Percentiles rank a stretch among this genome's conserved stretches.
These are phyloP conservation scores for Aelia acuminata DNA, from an alignment of 2,888 invertebrate species.

Conservation along the genomic window DNA sequence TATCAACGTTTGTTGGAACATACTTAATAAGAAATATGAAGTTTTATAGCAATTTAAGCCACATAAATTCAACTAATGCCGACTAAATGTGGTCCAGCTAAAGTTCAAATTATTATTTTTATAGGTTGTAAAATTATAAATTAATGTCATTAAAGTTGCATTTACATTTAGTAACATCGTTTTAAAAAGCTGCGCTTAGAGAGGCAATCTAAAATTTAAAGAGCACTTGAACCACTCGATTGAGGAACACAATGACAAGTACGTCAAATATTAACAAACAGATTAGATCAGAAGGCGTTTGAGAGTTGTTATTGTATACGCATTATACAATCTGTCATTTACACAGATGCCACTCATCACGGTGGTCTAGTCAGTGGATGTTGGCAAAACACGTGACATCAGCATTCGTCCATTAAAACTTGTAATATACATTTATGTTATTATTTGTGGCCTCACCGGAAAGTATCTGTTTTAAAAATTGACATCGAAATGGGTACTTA, in stretches of 20 bases:
- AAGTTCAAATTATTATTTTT: no score
- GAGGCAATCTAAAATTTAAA: not conserved
- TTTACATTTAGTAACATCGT: not conserved
- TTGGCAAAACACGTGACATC: not conserved
- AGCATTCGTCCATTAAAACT: not conserved
- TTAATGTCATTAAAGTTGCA: no score
- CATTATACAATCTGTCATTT: not conserved
- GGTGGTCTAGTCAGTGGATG: not conserved
- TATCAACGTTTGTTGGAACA: no score
- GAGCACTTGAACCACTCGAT: not conserved
- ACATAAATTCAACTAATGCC: no score
- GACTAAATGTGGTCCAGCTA: no score
- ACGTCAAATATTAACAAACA: not conserved
- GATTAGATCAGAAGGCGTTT: not conserved
- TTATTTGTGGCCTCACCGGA: not conserved
- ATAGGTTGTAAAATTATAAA: no score
- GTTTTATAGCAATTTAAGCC: no score
- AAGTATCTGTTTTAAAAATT: not conserved
- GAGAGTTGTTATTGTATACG: not conserved
- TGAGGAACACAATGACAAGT: not conserved
- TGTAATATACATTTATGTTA: not conserved
- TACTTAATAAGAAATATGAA: no score
- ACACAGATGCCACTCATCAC: not conserved
- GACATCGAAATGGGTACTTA: not conserved
- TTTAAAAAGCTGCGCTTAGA: not conserved